Base-by-base conservation (phyloP, 2,797 vertebrate species). In the Steatocranus sp. region DNA sequence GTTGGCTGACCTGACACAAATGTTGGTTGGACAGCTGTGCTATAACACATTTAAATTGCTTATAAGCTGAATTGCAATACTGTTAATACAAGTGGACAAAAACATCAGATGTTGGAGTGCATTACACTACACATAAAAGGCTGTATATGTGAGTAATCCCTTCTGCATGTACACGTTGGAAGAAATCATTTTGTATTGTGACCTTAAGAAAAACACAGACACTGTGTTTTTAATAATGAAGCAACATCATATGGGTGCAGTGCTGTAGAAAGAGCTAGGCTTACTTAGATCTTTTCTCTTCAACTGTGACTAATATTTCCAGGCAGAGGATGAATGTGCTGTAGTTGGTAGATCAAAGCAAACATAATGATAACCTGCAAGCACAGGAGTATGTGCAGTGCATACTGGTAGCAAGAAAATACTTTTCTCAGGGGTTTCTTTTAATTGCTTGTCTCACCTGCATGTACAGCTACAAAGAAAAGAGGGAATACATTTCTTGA, bases 311-410 rank as follows among this genome's bases (percentile, higher is more conserved):
- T 46, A 43, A 54, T 77, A 77, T 43, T 58, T 46, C 17, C 38
- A 76, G 75, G 25, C 53, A 77, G 38, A 56, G 75, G 3, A 27
- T 56, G 75, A 58, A 77, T 54, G 41, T 32, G 41, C 17, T 58
- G 75, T 58, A 73, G 10, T 73, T 48, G 43, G 17, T 27, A 43
- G 53, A 73, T 73, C 51, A 27, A 77, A 58, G 53, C 51, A 77
- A 77, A 77, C 36, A n/a, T 58, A 43, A 54, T 43, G 75, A 76
- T 76, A 27, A 27, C 18, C 17, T 56, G 75, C 46, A 56, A 56
- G 43, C 11, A 18, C 38, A 76, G 23, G 34, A 41, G 17, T 25
- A 18, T 76, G 51, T 56, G 75, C 11, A n/a, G 18, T 20, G 53
- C 25, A 58, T 4, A 53, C 50, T 76, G 51, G 75, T n/a, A 32